Base-by-base conservation (phyloP, 1,140 invertebrate species). In the Protaetia brevitarsis region DNA sequence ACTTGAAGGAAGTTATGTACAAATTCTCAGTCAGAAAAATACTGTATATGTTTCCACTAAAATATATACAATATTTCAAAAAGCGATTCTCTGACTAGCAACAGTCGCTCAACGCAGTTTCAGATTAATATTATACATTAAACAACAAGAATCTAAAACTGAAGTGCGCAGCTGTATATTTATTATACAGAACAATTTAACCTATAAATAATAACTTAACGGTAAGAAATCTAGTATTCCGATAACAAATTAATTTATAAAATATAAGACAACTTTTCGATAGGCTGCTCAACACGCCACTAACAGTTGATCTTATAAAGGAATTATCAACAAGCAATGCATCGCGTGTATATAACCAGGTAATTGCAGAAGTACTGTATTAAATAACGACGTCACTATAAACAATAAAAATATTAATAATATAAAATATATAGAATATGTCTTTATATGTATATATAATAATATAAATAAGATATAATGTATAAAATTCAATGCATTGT, bases 181-280 rank as follows among this genome's bases (percentile, higher is more conserved):
- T 74, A 73, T 73, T 74, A 72, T 74, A 74, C 73, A 74, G 71
- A 73, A 69, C 66, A 68, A 71, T 73, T 67, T 67, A 73, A 72
- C 71, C 71, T 72, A 74, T 72, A 70, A 68, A 75, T 71, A 71
- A 70, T 67, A 70, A 72, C 68, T 72, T 72, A 72, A 70, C 65
- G 67, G 67, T 68, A 68, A 68, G 63, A 68, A 70, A 72, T 68
- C 63, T 70, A 63, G 56, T 63, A 62, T 65, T 62, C 31, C 60
- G 60, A 66, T 69, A 69, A 69, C 64, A 69, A 69, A 69, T 67
- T 67, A 67, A 69, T 69, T 69, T 69, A 65, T 62, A 69, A 69
- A 67, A 67, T 64, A 63, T 70, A 70, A 70, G 60, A 62, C 27
- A 62, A 62, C 31, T 16, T 34, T 34, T 62, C 29, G 29, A 62